Conservation (phyloP, 2,113 vertebrate species). For the Paraplagusia blochii region DNA sequence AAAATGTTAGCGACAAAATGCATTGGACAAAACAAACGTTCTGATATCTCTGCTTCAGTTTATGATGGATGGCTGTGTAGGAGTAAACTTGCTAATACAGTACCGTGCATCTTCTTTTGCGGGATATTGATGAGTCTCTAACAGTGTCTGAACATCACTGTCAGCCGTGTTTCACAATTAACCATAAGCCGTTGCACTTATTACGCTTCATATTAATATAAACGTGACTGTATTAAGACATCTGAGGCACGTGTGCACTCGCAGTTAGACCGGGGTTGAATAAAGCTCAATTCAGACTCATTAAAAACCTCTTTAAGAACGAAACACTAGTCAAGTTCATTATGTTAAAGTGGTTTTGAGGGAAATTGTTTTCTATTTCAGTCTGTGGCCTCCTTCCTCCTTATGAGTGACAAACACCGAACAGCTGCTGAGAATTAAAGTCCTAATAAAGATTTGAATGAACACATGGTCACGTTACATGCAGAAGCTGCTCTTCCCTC, state of each 20-base stretch:
- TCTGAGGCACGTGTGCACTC: slow-evolving; percentile 1
- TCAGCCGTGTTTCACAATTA: no score
- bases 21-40: no score
- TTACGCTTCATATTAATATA: no score
- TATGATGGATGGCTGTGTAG: slow-evolving; percentile 4
- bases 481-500: not conserved
- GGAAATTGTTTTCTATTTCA: slow-evolving; percentile 59
- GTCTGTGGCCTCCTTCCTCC: slow-evolving; percentile 29
- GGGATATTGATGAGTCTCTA: slow-evolving; percentile 23
- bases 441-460: slow-evolving; percentile 20
- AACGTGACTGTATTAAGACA: no score
- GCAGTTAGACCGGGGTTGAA: slow-evolving; percentile 21
- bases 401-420: slow-evolving; percentile 29
- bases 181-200: no score
- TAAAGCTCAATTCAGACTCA: slow-evolving; percentile 52
- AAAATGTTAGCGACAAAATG: no score
- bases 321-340: slow-evolving; percentile 49
- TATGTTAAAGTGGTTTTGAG: slow-evolving; percentile 49
- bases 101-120: slow-evolving; percentile 16
- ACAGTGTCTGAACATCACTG: not conserved
- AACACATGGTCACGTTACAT: slow-evolving; percentile 12
- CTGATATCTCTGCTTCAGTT: not conserved
- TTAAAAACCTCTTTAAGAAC: slow-evolving; percentile 41
- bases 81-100: not conserved
- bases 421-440: slow-evolving; percentile 49